phyloP scores from a whole-genome alignment of 2,113 vertebrate species.

The Lepidothrix coronata region DNA sequence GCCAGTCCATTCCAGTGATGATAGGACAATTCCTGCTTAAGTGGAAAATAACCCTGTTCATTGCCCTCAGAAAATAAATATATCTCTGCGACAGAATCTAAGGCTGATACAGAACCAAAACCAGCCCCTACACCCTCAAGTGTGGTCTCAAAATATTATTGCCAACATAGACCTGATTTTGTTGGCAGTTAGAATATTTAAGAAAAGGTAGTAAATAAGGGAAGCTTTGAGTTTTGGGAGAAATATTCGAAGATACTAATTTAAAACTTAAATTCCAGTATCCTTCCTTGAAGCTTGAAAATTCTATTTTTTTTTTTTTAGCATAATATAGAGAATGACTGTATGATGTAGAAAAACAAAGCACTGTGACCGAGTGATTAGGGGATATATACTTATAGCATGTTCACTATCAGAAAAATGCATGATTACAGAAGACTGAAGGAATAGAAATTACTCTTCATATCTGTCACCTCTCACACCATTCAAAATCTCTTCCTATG shows the following conservation, averaged over 20 bases:
- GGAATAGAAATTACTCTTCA: background rate
- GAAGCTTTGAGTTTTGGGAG: background rate
- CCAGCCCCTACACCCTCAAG: background rate
- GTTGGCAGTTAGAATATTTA: background rate
- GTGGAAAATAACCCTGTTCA: background rate
- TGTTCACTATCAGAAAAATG: background rate
- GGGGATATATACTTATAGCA: background rate
- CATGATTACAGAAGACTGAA: background rate
- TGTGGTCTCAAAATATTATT: background rate
- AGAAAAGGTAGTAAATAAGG: background rate
- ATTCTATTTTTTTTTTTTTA: background rate
- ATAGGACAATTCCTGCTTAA: background rate
- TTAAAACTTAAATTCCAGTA: background rate
- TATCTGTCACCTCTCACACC: background rate
- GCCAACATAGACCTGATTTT: background rate
- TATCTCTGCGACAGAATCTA: background rate
- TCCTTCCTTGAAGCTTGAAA: background rate
- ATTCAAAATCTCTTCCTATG: background rate
- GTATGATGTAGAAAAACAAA: background rate
- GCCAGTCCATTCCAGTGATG: background rate
- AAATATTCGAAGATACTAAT: background rate
- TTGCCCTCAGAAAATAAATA: background rate
- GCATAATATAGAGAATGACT: background rate
- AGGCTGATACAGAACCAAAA: background rate
- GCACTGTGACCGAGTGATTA: background rate